phyloP scores from a whole-genome alignment of 2,888 invertebrate genomes.

The Cosmia trapezina region DNA sequence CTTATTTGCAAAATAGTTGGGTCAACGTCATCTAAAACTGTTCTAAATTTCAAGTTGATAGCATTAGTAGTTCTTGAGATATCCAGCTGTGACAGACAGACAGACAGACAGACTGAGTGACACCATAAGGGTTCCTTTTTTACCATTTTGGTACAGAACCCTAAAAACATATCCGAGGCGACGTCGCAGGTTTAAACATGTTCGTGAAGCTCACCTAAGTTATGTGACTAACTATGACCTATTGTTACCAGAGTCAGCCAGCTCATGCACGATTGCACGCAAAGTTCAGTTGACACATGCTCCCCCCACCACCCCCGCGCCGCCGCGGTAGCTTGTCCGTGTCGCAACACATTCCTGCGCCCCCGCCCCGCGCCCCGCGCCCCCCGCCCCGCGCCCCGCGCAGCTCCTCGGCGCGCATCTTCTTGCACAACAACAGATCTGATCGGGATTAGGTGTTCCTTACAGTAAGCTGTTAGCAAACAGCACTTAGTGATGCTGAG shows the following conservation, averaged over 20 bases:
- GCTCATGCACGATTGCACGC: too few species aligned
- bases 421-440: conserved; percentile 28
- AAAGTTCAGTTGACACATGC: conserved; percentile 32
- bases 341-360: conserved; percentile 39
- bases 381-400: conserved; percentile 2
- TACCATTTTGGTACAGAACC: too few species aligned
- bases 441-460: conserved; percentile 23
- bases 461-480: conserved; percentile 26
- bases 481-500: conserved; percentile 5
- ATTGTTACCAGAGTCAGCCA: conserved; percentile 27
- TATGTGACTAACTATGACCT: conserved; percentile 16
- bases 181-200: not conserved
- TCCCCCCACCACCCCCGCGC: not conserved
- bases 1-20: too few species aligned
- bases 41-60: too few species aligned
- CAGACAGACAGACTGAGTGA: too few species aligned
- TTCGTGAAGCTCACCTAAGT: not conserved
- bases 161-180: not conserved
- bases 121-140: too few species aligned
- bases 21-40: too few species aligned
- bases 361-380: not conserved
- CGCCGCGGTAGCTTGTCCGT: not conserved
- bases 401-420: not conserved
- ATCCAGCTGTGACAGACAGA: too few species aligned
- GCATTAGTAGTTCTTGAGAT: too few species aligned